Percentiles rank a stretch among this genome's conserved stretches.
Evolutionary conservation across 2,888 invertebrate species (phyloP).

Genomic region (Thereva nobilitata): DNA sequence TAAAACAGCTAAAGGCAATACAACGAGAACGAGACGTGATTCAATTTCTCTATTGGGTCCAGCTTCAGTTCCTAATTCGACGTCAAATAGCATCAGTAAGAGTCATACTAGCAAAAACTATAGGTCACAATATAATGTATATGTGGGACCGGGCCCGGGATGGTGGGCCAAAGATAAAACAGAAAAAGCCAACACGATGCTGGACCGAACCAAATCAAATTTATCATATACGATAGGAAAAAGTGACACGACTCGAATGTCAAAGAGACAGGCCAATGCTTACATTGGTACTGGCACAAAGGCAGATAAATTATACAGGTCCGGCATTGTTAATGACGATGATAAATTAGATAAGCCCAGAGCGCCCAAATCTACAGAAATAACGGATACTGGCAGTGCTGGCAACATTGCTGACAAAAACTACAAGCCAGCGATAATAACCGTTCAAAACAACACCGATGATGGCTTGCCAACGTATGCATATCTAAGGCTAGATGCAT

Average conservation of each 20-base stretch:
- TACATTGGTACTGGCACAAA: conserved; percentile 35
- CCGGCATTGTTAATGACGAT: conserved; percentile 42
- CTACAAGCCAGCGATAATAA: conserved; percentile 22
- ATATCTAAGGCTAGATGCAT: conserved; percentile 39
- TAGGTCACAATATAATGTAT: conserved; percentile 22
- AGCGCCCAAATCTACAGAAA: conserved; percentile 52
- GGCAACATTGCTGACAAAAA: conserved; percentile 9
- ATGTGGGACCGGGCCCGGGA: not conserved
- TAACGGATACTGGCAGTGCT: conserved; percentile 29
- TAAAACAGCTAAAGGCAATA: conserved; percentile 35
- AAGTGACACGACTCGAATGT: conserved; percentile 38
- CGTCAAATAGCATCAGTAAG: conserved; percentile 8
- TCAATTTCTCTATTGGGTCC: conserved; percentile 25
- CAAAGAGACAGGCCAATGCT: conserved; percentile 40
- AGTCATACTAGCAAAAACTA: conserved; percentile 17
- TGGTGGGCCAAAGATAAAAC: not conserved
- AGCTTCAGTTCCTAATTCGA: conserved; percentile 25
- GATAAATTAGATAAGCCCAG: conserved; percentile 51
- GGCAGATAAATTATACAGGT: conserved; percentile 41
- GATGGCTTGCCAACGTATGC: conserved; percentile 39
- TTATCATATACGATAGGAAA: conserved; percentile 43
- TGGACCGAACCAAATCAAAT: conserved; percentile 42
- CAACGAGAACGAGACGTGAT: conserved; percentile 29
- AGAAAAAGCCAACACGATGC: conserved; percentile 21
- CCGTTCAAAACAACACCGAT: conserved; percentile 3